phyloP scores from a whole-genome alignment of 2,113 vertebrate species.

The Neodontobutis hainanensis region DNA sequence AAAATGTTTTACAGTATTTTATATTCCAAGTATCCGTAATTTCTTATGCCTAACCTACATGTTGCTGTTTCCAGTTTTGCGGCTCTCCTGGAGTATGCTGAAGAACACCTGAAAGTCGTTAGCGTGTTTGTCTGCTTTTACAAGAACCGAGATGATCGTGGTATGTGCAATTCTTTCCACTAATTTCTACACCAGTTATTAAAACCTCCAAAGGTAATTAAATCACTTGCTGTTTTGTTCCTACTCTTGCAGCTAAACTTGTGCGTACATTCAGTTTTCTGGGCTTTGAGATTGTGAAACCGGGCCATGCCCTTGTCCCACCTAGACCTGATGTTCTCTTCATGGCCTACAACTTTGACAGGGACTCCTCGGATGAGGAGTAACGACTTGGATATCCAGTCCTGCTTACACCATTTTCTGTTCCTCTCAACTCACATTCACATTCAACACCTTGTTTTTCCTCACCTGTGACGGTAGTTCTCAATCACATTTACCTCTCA shows the following conservation, averaged over 20 bases:
- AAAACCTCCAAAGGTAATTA: not conserved
- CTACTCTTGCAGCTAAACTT: conserved; percentile 71
- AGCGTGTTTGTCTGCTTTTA: conserved; percentile 84
- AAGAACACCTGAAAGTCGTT: conserved; percentile 83
- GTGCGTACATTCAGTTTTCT: conserved; percentile 96
- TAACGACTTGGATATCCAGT: conserved; percentile 65
- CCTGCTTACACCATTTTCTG: not conserved
- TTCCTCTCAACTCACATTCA: conserved; percentile 10
- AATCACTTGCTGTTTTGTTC: not conserved
- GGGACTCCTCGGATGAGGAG: conserved; percentile 93
- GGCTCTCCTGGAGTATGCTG: conserved; percentile 81
- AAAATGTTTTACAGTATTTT: too few species aligned
- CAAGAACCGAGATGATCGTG: conserved; percentile 83
- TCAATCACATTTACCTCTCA: conserved; percentile 22
- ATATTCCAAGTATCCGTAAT: not conserved
- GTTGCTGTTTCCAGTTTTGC: conserved; percentile 70
- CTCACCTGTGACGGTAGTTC: conserved; percentile 18
- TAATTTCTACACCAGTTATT: not conserved
- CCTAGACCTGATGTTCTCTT: conserved; percentile 98
- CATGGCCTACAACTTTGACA: conserved; percentile 98
- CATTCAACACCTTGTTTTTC: conserved; percentile 7
- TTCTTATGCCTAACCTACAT: not conserved
- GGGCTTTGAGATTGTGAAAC: conserved; percentile 99
- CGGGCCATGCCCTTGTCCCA: conserved; percentile 97
- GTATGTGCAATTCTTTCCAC: conserved; percentile 55